Percentiles rank a stretch among this genome's conserved stretches.
Conservation (phyloP, 2,888 invertebrate species). For the Ormyrus rosae region DNA sequence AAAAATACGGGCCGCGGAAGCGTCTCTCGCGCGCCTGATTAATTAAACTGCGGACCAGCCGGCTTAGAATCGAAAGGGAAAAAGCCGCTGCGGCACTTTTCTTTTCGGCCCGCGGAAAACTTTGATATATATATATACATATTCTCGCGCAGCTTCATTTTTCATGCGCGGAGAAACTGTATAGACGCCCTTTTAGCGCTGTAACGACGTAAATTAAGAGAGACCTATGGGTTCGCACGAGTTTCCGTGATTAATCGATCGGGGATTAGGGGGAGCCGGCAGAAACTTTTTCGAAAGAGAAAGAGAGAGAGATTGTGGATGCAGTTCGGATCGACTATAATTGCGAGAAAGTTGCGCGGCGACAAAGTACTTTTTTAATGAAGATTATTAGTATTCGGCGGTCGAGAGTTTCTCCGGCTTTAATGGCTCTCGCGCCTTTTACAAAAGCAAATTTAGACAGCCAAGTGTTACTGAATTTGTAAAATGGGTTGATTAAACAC, state of each 20-base stretch:
- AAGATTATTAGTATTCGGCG: not conserved
- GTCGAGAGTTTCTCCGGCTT: not conserved
- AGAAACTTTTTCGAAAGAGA: not conserved
- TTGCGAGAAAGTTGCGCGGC: not conserved
- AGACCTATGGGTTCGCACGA: slow-evolving; percentile 4
- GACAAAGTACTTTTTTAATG: not conserved
- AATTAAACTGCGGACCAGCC: slow-evolving; percentile 49
- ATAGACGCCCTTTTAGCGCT: slow-evolving; percentile 15
- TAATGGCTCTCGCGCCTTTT: slow-evolving; percentile 20
- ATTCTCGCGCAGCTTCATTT: slow-evolving; percentile 22
- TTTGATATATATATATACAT: no score
- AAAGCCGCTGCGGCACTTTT: not conserved
- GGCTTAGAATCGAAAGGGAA: slow-evolving; percentile 38
- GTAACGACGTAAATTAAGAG: slow-evolving; percentile 48
- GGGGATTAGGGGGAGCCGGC: slow-evolving; percentile 21
- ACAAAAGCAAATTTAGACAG: slow-evolving; percentile 13
- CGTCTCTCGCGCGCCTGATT: slow-evolving; percentile 30
- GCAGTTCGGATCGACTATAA: not conserved
- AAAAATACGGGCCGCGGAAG: not conserved
- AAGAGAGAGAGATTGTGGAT: not conserved
- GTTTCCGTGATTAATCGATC: slow-evolving; percentile 37
- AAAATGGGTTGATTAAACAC: slow-evolving; percentile 42
- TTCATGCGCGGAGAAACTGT: slow-evolving; percentile 24
- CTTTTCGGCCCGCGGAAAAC: no score
- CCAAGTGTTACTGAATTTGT: slow-evolving; percentile 26